Percentiles rank a stretch among this genome's conserved stretches.
phyloP scores from a whole-genome alignment of 2,888 invertebrate genomes.

The Coelopa pilipes region DNA sequence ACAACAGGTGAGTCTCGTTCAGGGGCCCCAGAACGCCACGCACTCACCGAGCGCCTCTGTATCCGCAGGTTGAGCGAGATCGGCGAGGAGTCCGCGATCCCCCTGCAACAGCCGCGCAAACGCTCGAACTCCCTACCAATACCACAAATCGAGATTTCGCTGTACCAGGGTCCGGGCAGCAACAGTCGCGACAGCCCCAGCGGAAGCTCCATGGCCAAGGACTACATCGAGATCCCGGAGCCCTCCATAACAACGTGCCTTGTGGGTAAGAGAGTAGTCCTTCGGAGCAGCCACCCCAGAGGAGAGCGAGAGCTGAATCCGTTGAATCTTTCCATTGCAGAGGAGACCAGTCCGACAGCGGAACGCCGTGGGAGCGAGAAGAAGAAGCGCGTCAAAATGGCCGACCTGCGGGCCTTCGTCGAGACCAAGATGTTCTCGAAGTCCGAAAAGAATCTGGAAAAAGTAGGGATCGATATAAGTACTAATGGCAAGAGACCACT shows the following conservation, averaged over 20 bases:
- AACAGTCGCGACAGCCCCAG: conserved; percentile 65
- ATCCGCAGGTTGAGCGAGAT: conserved; percentile 81
- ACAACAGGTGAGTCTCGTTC: conserved; percentile 81
- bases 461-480: conserved; percentile 79
- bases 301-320: background rate
- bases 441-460: conserved; percentile 90
- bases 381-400: conserved; percentile 90
- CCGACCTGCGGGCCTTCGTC: conserved; percentile 89
- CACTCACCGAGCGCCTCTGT: too few species aligned
- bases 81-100: conserved; percentile 80
- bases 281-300: too few species aligned
- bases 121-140: conserved; percentile 94
- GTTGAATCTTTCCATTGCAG: conserved; percentile 46
- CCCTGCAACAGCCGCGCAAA: conserved; percentile 82
- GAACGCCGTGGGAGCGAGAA: conserved; percentile 83
- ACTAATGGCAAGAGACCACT: conserved; percentile 71
- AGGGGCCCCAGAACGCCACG: too few species aligned
- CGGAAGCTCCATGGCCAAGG: conserved; percentile 70
- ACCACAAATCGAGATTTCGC: conserved; percentile 89
- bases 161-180: conserved; percentile 79
- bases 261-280: conserved; percentile 61
- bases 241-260: conserved; percentile 69
- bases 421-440: conserved; percentile 91
- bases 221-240: conserved; percentile 83
- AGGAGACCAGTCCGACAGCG: conserved; percentile 54